Evolutionary conservation across 37 sponge, comb jelly and placozoan species (phyloP), one percentile per base, ranked within the genome.

Genomic region (Tethya wilhelma): DNA sequence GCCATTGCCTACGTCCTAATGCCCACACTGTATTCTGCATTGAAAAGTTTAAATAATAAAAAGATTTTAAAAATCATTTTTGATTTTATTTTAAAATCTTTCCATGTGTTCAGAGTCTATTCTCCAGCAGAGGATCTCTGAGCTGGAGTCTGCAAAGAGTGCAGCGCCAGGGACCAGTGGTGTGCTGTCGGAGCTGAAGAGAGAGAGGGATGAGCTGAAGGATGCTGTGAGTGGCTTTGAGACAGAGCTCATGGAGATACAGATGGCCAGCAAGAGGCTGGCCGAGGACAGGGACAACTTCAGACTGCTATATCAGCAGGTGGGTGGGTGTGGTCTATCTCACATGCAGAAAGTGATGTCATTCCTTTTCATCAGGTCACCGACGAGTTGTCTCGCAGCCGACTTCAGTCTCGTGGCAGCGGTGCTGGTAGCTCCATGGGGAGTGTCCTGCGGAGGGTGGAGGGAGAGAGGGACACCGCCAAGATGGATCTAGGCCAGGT

Each of bases 241-340:
- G 26, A 34, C 71, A 29, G 86, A 93, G 34, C 77, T 93, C 28
- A 32, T 72, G 36, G 82, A 93, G 78, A 92, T 95, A 28, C 95
- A 94, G 66, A 33, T 71, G 33, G 85, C 94, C 59, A 83, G 81
- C 1, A 79, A 90, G 62, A 67, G 40, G 12, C 84, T 97, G 19
- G 83, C 96, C 14, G 78, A 87, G 40, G 98, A 97, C 39, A 86
- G 98, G 64, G 93, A 97, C 70, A 97, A 92, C 84, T 87, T 89
- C 78, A 91, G 86, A 56, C 73, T 97, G 23, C 90, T 97, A 38
- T 97, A 97, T 82, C 88, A 92, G 37, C 98, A 97, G 95, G 96
- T 86, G 22, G 30, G 84, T 46, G 31, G 4, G n/a, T 66, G 38
- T 32, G 8, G 67, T 29, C 4, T 70, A 22, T 42, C 25, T 42